A percentile compares a stretch with the other conserved stretches of the same genome.
These are phyloP conservation scores for Cotesia chilonis DNA, from an alignment of 1,140 invertebrate genomes.

Conservation along the genomic window DNA sequence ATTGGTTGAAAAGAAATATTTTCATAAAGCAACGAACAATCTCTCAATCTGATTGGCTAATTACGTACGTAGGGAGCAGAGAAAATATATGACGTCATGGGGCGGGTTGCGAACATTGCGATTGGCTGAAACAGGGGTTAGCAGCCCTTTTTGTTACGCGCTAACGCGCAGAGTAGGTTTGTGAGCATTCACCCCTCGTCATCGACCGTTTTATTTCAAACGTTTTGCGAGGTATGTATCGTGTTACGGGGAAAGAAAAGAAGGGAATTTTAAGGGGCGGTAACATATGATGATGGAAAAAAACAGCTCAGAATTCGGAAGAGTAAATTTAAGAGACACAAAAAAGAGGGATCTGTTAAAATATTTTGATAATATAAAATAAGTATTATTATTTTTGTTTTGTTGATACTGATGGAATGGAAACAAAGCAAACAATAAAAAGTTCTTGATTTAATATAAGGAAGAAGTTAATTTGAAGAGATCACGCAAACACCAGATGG, in stretches of 20 bases:
- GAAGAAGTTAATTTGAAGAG: conserved; percentile 58
- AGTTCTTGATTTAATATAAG: conserved; percentile 8
- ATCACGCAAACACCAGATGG: conserved; percentile 65
- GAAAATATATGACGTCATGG: conserved; percentile 50
- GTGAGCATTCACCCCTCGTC: conserved; percentile 14
- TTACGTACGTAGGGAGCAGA: conserved; percentile 46
- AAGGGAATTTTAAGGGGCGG: conserved; percentile 11
- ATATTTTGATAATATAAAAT: not conserved
- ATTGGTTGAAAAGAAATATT: not conserved
- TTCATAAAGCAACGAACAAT: conserved; percentile 18
- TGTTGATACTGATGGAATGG: not conserved
- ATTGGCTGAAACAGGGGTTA: conserved; percentile 51
- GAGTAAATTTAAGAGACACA: not conserved
- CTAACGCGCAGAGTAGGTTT: conserved; percentile 26
- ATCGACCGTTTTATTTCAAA: conserved; percentile 37
- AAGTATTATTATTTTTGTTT: not conserved
- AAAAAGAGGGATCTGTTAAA: not conserved
- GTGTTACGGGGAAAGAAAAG: conserved; percentile 20
- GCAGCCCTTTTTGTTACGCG: conserved; percentile 30
- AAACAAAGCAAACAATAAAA: not conserved
- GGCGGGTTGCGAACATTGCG: conserved; percentile 50
- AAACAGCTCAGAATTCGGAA: not conserved
- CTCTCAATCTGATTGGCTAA: conserved; percentile 57
- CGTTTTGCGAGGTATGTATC: conserved; percentile 34
- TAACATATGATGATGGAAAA: not conserved